phyloP scores from a whole-genome alignment of 2,888 invertebrate species.

The Euplagia quadripunctaria region DNA sequence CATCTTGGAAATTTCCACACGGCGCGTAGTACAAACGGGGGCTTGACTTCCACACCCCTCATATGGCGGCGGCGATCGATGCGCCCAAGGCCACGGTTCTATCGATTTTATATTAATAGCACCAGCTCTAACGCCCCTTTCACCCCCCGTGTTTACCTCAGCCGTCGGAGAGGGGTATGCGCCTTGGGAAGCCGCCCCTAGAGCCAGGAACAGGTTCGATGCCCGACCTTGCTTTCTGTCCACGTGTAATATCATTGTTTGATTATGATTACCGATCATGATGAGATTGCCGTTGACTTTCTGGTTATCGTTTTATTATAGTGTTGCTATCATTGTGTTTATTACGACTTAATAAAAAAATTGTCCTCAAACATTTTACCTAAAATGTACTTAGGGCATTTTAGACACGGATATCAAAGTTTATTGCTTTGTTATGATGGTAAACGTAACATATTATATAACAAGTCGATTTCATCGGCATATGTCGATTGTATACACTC shows the following conservation, averaged over 20 bases:
- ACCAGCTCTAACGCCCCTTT: constrained; percentile 65
- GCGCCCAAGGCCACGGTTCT: constrained; percentile 83
- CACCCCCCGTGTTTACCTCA: constrained; percentile 33
- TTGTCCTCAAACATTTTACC: not conserved
- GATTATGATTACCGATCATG: constrained; percentile 16
- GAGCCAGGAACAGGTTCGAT: constrained; percentile 60
- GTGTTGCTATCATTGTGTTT: not conserved
- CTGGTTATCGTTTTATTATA: not conserved
- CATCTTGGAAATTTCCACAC: constrained; percentile 24
- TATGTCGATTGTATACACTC: not conserved
- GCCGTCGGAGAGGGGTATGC: constrained; percentile 28
- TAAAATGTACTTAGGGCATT: not conserved
- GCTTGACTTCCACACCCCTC: constrained; percentile 75
- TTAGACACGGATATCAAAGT: not conserved
- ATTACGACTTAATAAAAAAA: not conserved
- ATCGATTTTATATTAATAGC: constrained; percentile 85
- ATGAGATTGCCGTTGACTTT: not conserved
- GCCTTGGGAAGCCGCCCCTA: constrained; percentile 38
- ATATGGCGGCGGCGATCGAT: constrained; percentile 69
- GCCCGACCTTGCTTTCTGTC: constrained; percentile 68
- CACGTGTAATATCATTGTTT: constrained; percentile 56
- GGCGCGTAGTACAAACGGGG: constrained; percentile 61
- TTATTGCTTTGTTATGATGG: not conserved
- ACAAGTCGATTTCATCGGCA: not conserved
- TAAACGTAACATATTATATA: not conserved